Evolutionary conservation across 1,140 invertebrate species (phyloP).

Genomic region (Penaeus indicus): DNA sequence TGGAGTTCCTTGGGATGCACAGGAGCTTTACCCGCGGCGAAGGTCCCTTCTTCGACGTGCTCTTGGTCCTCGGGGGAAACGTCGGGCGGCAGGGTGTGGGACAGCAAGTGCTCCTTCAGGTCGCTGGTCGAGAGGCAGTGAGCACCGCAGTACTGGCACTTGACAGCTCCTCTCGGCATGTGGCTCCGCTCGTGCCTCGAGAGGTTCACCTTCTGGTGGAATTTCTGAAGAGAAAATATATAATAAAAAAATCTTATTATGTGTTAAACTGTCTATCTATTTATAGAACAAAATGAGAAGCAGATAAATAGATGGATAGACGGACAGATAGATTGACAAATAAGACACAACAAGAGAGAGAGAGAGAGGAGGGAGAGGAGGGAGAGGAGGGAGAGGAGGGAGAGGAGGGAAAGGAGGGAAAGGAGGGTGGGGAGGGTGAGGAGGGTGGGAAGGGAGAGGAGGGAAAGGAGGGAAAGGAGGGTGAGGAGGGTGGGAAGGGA

Average conservation of each 20-base stretch:
- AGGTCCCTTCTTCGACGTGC: neutral
- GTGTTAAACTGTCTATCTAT: neutral
- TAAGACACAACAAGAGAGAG: too few species aligned
- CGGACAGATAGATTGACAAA: too few species aligned
- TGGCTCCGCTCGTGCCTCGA: conserved; percentile 46
- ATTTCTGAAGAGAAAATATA: conserved; percentile 50
- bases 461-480: too few species aligned
- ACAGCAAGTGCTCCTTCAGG: conserved; percentile 51
- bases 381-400: too few species aligned
- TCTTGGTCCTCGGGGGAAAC: conserved; percentile 18
- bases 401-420: too few species aligned
- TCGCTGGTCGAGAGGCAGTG: conserved; percentile 50
- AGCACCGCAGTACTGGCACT: conserved; percentile 50
- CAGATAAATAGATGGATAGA: too few species aligned
- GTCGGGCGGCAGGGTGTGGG: conserved; percentile 48
- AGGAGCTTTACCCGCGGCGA: neutral
- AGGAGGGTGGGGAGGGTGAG: too few species aligned
- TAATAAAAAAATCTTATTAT: neutral
- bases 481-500: too few species aligned
- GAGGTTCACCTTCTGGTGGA: conserved; percentile 56
- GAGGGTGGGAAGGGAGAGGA: too few species aligned
- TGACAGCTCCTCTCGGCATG: conserved; percentile 47
- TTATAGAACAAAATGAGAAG: too few species aligned
- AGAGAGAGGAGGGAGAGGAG: too few species aligned
- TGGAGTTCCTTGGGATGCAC: neutral